Conservation (phyloP, 2,797 vertebrate species). For the Pipistrellus nathusii region DNA sequence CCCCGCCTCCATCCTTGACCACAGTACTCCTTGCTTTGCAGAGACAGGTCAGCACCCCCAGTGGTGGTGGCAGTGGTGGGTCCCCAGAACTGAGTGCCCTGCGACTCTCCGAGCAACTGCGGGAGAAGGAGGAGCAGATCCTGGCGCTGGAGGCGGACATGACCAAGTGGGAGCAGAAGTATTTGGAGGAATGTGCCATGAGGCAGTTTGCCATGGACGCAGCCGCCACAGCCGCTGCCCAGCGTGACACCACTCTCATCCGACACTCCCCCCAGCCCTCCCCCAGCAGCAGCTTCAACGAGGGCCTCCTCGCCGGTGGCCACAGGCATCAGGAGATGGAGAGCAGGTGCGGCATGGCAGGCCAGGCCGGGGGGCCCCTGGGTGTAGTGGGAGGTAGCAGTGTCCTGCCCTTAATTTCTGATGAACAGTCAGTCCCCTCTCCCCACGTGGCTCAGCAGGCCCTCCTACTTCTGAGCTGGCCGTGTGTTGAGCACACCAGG, state of each 20-base stretch:
- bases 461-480: neutral
- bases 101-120: conserved; percentile 92
- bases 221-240: conserved; percentile 95
- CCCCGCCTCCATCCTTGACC: neutral
- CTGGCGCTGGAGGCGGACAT: conserved; percentile 97
- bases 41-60: conserved; percentile 82
- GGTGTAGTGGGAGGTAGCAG: fast-evolving
- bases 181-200: conserved; percentile 98
- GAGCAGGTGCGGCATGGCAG: conserved; percentile 90
- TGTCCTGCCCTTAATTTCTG: neutral
- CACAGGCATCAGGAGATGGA: conserved; percentile 98
- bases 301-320: conserved; percentile 91
- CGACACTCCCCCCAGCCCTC: conserved; percentile 96
- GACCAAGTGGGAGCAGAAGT: conserved; percentile 99
- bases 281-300: conserved; percentile 96
- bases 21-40: conserved; percentile 76
- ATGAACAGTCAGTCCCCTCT: neutral
- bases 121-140: conserved; percentile 95
- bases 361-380: neutral
- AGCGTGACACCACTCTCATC: conserved; percentile 98
- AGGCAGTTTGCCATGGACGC: conserved; percentile 98
- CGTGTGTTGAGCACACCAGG: neutral
- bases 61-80: neutral
- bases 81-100: conserved; percentile 87
- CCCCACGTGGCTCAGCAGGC: neutral